These are phyloP conservation scores for Thymelicus sylvestris DNA, from an alignment of 2,888 invertebrate species.

Conservation along the genomic window DNA sequence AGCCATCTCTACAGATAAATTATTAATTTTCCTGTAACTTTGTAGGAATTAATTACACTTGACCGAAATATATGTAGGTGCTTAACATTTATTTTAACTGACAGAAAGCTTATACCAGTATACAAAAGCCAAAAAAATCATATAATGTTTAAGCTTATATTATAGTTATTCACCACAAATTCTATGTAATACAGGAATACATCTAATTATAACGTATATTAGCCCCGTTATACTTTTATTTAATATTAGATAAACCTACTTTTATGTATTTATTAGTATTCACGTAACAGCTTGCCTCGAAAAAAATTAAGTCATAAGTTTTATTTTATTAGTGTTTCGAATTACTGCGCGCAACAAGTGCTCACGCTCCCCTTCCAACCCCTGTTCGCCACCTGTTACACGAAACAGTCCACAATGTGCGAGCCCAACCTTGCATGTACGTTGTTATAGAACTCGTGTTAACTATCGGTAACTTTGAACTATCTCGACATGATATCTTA, in stretches of 20 bases:
- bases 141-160: too few relatives aligned
- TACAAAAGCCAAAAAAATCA: too few relatives aligned
- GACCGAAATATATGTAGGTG: too few relatives aligned
- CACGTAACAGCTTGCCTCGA: slow-evolving; percentile 12
- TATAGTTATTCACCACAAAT: too few relatives aligned
- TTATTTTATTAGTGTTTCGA: slow-evolving; percentile 43
- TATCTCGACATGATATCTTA: slow-evolving; percentile 33
- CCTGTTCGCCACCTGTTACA: slow-evolving; percentile 68
- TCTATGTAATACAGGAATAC: too few relatives aligned
- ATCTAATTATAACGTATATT: too few relatives aligned
- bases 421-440: slow-evolving; percentile 34
- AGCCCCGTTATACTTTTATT: too few relatives aligned
- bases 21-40: slow-evolving; percentile 21
- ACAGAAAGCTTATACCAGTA: too few relatives aligned
- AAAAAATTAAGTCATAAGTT: slow-evolving; percentile 56
- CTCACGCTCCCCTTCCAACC: slow-evolving; percentile 54
- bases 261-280: neutral
- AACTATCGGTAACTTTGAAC: slow-evolving; percentile 24
- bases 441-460: slow-evolving; percentile 13
- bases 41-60: too few relatives aligned
- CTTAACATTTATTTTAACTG: too few relatives aligned
- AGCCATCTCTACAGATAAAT: slow-evolving; percentile 30
- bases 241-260: too few relatives aligned
- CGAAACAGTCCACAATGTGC: slow-evolving; percentile 48
- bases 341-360: slow-evolving; percentile 65